Conservation (phyloP, 2,888 invertebrate species). For the Spialia ferax region DNA sequence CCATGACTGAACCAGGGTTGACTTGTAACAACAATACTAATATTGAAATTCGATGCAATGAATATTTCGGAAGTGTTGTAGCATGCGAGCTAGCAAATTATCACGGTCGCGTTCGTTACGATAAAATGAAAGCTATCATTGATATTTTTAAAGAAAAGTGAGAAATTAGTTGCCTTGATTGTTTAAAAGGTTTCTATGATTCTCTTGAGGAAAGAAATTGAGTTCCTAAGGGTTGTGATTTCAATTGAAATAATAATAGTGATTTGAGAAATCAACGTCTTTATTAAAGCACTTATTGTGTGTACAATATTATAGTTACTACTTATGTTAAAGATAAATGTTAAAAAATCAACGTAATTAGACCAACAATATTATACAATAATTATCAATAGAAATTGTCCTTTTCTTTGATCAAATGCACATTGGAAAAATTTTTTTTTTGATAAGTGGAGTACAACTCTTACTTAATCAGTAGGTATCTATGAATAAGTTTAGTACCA, state of each 20-base stretch:
- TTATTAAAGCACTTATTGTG: slow-evolving; percentile 12
- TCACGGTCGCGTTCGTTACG: slow-evolving; percentile 12
- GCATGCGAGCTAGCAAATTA: slow-evolving; percentile 12
- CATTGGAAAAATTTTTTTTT: slow-evolving; percentile 11
- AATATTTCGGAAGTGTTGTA: slow-evolving; percentile 12
- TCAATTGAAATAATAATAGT: slow-evolving; percentile 9
- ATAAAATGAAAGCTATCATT: slow-evolving; percentile 12
- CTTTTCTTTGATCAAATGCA: slow-evolving; percentile 10
- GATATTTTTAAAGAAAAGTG: slow-evolving; percentile 12
- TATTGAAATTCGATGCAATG: slow-evolving; percentile 12
- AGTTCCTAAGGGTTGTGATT: slow-evolving; percentile 12
- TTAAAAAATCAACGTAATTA: slow-evolving; percentile 12
- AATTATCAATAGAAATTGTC: slow-evolving; percentile 12
- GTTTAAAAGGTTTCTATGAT: slow-evolving; percentile 12
- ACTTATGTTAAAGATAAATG: slow-evolving; percentile 12
- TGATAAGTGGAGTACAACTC: slow-evolving; percentile 12
- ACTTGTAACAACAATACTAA: slow-evolving; percentile 12
- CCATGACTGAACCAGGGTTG: slow-evolving; percentile 10
- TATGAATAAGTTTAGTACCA: slow-evolving; percentile 12
- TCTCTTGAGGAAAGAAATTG: slow-evolving; percentile 12
- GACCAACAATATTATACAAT: slow-evolving; percentile 12
- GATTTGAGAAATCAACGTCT: slow-evolving; percentile 10
- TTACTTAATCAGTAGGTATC: slow-evolving; percentile 12
- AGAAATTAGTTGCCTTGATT: slow-evolving; percentile 12
- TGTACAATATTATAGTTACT: slow-evolving; percentile 9